phyloP scores from a whole-genome alignment of 1,140 invertebrate species.

The Hetaerina americana region DNA sequence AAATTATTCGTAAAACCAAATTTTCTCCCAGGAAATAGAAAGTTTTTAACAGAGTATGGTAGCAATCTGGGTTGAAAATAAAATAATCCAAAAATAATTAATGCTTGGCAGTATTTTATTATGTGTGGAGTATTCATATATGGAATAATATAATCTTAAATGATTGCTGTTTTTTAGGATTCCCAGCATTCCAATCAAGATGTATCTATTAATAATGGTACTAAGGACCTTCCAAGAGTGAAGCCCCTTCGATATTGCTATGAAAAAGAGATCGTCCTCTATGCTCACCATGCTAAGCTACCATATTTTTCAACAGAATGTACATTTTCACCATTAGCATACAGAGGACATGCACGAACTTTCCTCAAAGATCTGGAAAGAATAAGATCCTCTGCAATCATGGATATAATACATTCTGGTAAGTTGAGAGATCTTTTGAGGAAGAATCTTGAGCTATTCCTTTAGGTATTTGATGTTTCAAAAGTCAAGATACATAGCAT shows the following conservation, averaged over 20 bases:
- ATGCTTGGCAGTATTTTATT: background rate
- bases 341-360: slow-evolving; percentile 82
- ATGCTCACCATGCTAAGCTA: slow-evolving; percentile 93
- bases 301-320: slow-evolving; percentile 99
- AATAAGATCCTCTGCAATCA: slow-evolving; percentile 82
- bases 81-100: no score
- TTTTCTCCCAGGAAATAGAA: no score
- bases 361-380: slow-evolving; percentile 94
- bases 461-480: no score
- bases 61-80: no score
- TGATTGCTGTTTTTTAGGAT: background rate
- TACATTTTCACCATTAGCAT: slow-evolving; percentile 96
- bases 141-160: background rate
- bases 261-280: slow-evolving; percentile 99
- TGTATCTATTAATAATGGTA: background rate
- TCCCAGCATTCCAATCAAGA: background rate
- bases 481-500: no score
- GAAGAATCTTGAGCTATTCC: no score
- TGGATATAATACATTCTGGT: slow-evolving; percentile 97
- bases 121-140: background rate
- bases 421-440: no score
- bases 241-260: slow-evolving; percentile 99
- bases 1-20: no score
- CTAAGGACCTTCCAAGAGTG: slow-evolving; percentile 47
- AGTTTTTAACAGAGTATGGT: no score